Conservation (phyloP, 2,888 invertebrate species). For the Ypsolopha scabrella region DNA sequence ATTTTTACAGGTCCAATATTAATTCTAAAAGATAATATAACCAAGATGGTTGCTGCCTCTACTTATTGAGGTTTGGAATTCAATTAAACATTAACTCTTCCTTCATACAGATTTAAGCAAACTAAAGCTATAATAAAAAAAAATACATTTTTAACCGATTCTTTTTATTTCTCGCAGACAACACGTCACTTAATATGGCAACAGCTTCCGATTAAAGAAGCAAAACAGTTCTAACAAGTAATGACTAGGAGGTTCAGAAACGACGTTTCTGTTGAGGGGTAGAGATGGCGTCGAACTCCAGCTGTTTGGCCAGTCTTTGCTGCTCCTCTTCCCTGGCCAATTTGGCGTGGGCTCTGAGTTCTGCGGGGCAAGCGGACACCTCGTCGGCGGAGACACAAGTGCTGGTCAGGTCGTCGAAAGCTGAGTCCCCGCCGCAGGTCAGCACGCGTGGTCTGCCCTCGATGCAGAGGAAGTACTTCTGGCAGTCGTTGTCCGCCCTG, state of each 20-base stretch:
- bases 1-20: no score
- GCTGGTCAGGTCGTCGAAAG: conserved; percentile 79
- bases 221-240: neutral
- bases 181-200: no score
- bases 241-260: neutral
- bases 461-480: conserved; percentile 84
- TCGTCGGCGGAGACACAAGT: conserved; percentile 84
- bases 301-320: conserved; percentile 33
- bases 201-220: no score
- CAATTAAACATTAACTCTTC: no score
- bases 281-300: conserved; percentile 22
- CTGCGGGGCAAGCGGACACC: conserved; percentile 77
- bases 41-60: no score
- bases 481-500: conserved; percentile 76
- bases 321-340: conserved; percentile 32
- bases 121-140: no score
- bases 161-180: no score
- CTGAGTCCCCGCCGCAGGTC: conserved; percentile 81
- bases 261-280: conserved; percentile 5
- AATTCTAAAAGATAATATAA: no score
- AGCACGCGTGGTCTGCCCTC: conserved; percentile 79
- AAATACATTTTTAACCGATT: no score
- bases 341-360: conserved; percentile 36
- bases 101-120: no score
- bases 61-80: no score